phyloP scores from a whole-genome alignment of 2,797 vertebrate species.

The Molossus alvarezi region DNA sequence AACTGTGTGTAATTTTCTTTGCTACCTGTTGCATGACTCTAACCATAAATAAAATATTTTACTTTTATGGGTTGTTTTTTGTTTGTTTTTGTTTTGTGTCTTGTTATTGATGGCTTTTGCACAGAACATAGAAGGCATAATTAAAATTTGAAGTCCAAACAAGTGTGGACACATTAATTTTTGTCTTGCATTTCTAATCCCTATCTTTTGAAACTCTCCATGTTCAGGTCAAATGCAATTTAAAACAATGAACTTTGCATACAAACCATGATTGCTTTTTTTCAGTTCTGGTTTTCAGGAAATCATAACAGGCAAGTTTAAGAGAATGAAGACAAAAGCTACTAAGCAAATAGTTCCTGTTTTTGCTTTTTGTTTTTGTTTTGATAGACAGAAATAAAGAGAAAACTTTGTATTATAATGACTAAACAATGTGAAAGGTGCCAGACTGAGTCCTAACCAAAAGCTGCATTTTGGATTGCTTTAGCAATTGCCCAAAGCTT shows the following conservation, averaged over 20 bases:
- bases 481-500: not conserved
- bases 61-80: not conserved
- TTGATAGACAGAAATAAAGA: not conserved
- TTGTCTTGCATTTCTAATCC: not conserved
- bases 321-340: conserved; percentile 32
- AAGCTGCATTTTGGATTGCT: not conserved
- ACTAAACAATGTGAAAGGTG: not conserved
- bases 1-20: not conserved
- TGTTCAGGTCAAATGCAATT: conserved; percentile 29
- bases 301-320: not conserved
- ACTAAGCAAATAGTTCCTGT: not conserved
- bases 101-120: not conserved
- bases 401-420: not conserved
- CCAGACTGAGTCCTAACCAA: not conserved
- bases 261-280: not conserved
- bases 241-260: not conserved
- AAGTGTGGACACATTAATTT: not conserved
- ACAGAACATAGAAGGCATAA: not conserved
- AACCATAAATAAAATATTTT: not conserved
- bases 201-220: not conserved
- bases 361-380: not conserved
- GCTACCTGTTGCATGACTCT: not conserved
- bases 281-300: not conserved
- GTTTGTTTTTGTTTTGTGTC: not conserved
- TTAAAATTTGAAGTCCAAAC: not conserved